phyloP scores from a whole-genome alignment of 2,797 vertebrate genomes.

The Myotis daubentonii region DNA sequence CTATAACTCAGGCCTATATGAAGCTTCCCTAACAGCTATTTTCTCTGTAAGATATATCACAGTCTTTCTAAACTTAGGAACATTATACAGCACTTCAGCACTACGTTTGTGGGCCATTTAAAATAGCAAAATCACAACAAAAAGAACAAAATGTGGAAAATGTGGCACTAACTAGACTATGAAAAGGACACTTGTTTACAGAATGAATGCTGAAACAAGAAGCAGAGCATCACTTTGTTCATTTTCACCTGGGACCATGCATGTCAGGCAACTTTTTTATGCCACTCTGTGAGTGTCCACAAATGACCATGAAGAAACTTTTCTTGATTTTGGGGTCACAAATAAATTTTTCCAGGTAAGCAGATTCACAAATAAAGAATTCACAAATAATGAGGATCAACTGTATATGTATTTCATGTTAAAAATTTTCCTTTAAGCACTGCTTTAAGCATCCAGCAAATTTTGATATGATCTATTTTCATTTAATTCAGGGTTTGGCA shows the following conservation, averaged over 20 bases:
- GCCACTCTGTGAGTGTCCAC: not conserved
- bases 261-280: not conserved
- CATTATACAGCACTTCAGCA: not conserved
- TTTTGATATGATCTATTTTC: constrained; percentile 46
- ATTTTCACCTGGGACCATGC: not conserved
- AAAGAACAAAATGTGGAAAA: not conserved
- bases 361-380: constrained; percentile 3
- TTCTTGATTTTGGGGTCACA: not conserved
- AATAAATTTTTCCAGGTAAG: constrained; percentile 42
- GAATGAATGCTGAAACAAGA: not conserved
- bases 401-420: constrained; percentile 24
- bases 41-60: not conserved
- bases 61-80: constrained; percentile 7
- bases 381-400: not conserved
- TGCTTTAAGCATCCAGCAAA: not conserved
- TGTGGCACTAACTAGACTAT: not conserved
- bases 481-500: constrained; percentile 14
- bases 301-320: not conserved
- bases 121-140: not conserved
- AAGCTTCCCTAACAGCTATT: constrained; percentile 27
- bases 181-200: not conserved
- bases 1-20: not conserved
- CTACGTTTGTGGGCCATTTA: not conserved
- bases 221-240: not conserved
- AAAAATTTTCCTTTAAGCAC: not conserved